phyloP scores from a whole-genome alignment of 2,888 invertebrate species.

The Zaprionus bogoriensis region DNA sequence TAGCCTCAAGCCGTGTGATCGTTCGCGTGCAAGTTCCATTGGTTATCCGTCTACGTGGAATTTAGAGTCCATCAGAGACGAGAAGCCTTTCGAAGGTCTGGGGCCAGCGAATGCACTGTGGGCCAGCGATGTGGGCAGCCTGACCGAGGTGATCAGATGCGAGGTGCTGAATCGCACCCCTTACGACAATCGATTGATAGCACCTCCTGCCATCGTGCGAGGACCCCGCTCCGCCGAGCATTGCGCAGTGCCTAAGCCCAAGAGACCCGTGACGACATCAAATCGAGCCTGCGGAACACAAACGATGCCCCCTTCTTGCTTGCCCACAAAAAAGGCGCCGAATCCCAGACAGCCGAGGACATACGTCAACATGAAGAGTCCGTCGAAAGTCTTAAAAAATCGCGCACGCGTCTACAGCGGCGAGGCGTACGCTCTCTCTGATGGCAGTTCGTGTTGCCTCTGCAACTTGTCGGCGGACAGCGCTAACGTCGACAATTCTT shows the following conservation, averaged over 20 bases:
- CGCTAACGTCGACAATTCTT: background rate
- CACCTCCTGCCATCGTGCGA: too few species aligned
- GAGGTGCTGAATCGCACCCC: background rate
- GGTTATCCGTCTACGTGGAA: conserved; percentile 60
- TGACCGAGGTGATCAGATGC: background rate
- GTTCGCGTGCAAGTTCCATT: conserved; percentile 42
- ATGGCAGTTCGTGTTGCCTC: background rate
- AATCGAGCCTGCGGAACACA: background rate
- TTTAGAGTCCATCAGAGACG: background rate
- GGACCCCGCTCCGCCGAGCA: too few species aligned
- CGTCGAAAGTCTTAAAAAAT: background rate
- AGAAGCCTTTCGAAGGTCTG: background rate
- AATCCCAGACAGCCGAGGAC: background rate
- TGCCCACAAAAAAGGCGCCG: background rate
- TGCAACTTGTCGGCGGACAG: conserved; percentile 30
- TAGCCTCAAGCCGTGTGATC: conserved; percentile 13
- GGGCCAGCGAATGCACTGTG: background rate
- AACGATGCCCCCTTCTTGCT: background rate
- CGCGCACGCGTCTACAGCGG: background rate
- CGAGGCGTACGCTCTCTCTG: background rate
- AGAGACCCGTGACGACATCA: background rate
- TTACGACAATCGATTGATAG: background rate
- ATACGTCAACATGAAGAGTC: background rate
- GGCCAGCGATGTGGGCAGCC: background rate
- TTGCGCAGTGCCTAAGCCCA: too few species aligned